Evolutionary conservation across 2,888 invertebrate genomes (phyloP), one percentile per base, ranked within the genome.

Genomic region (Ophion ellenae): DNA sequence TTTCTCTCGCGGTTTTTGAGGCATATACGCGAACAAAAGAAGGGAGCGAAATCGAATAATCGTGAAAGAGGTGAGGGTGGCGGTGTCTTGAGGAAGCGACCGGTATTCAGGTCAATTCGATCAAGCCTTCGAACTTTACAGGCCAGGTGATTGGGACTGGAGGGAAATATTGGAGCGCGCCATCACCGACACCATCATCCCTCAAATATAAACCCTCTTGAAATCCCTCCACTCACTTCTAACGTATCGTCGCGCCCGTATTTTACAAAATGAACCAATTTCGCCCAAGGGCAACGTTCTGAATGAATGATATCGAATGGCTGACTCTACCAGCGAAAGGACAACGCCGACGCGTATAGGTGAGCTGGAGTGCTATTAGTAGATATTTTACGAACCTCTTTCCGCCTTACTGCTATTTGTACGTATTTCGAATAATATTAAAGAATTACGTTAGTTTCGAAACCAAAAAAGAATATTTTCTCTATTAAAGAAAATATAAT

Each of bases 61-160:
- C 14, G 10, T 63, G 47, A 45, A 74, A 78, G 77, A 57, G 59
- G 36, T 24, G 40, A 75, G 28, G 45, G n/a, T 75, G 1, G 47
- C 28, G 47, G 6, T 45, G 28, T 74, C 71, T 66, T n/a, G 81
- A 11, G 32, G 36, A 57, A 76, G 59, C 75, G 59, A 74, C 74
- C 36, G 70, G 47, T 77, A 81, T 73, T 81, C 47, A 63, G 53
- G 66, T 73, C 84, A 63, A 84, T 81, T 70, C 53, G 63, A 61
- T 47, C 75, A 45, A 70, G 66, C 57, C 70, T 66, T 66, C 75
- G 71, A 63, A 85, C 64, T 79, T 82, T 75, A 70, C 45, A 79
- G 64, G 57, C 64, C 24, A 70, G 59, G 24, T 71, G 64, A 85
- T 82, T 70, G 36, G 70, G 66, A 59, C 78, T 71, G 63, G 71